These are phyloP conservation scores for Bufo gargarizans DNA, from an alignment of 2,113 vertebrate species.

Conservation along the genomic window DNA sequence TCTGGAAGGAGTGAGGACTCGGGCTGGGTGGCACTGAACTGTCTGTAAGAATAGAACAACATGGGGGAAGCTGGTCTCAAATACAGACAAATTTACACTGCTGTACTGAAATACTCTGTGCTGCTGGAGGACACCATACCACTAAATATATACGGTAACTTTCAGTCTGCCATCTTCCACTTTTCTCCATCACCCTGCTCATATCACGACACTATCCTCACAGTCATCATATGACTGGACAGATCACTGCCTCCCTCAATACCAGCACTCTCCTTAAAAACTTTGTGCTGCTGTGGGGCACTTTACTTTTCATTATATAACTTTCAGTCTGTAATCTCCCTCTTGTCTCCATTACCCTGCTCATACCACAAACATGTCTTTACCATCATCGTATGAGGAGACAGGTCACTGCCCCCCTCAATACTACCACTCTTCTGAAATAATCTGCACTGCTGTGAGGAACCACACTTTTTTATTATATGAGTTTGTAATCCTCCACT, in stretches of 20 bases:
- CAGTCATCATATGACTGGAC: neutral
- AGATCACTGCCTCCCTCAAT: neutral
- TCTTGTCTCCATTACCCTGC: neutral
- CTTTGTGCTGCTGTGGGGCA: neutral
- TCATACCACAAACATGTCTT: neutral
- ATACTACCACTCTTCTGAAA: neutral
- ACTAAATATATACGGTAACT: neutral
- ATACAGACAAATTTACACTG: neutral
- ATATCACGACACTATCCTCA: neutral
- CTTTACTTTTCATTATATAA: neutral
- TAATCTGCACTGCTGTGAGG: neutral
- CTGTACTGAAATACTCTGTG: neutral
- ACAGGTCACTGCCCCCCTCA: neutral
- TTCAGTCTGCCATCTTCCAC: neutral
- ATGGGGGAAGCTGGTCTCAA: neutral
- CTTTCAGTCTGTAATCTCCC: neutral
- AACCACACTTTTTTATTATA: no score
- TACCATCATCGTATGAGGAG: no score
- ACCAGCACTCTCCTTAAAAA: neutral
- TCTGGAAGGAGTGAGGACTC: conserved; percentile 90
- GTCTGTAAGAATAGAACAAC: conserved; percentile 75
- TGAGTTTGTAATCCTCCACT: no score
- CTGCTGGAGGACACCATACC: neutral
- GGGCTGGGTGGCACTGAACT: conserved; percentile 82
- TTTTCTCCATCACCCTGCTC: neutral